A percentile compares a stretch with the other conserved stretches of the same genome.
Conservation (phyloP, 2,797 vertebrate genomes). For the Antrozous pallidus region DNA sequence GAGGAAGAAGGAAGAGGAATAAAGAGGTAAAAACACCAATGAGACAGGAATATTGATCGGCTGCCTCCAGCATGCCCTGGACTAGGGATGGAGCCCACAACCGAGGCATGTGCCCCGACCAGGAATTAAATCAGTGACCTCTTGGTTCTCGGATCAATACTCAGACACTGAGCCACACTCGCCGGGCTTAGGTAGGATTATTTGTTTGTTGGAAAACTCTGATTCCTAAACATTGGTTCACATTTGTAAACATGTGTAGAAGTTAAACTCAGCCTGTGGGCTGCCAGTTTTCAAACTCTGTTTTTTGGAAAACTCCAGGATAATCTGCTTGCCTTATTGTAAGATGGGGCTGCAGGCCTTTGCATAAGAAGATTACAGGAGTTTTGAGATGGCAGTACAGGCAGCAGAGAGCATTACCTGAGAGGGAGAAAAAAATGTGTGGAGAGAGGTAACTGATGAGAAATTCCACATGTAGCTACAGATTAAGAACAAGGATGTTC, state of each 20-base stretch:
- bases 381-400: not conserved
- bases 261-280: not conserved
- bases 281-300: not conserved
- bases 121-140: too few species aligned
- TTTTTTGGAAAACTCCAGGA: constrained; percentile 23
- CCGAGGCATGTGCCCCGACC: too few species aligned
- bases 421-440: not conserved
- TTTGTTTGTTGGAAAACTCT: not conserved
- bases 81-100: too few species aligned
- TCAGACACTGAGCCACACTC: too few species aligned
- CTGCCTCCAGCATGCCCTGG: too few species aligned
- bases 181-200: too few species aligned
- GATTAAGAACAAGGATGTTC: not conserved
- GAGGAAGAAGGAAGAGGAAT: too few species aligned
- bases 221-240: not conserved
- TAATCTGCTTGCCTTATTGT: not conserved
- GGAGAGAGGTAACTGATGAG: not conserved
- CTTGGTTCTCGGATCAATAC: too few species aligned
- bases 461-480: not conserved
- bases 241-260: not conserved
- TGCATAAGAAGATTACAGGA: not conserved
- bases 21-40: too few species aligned
- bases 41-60: too few species aligned
- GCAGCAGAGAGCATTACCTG: not conserved
- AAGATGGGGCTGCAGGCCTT: not conserved